Conservation (phyloP, 2,888 invertebrate species). For the Tetheella fluctuosa region DNA sequence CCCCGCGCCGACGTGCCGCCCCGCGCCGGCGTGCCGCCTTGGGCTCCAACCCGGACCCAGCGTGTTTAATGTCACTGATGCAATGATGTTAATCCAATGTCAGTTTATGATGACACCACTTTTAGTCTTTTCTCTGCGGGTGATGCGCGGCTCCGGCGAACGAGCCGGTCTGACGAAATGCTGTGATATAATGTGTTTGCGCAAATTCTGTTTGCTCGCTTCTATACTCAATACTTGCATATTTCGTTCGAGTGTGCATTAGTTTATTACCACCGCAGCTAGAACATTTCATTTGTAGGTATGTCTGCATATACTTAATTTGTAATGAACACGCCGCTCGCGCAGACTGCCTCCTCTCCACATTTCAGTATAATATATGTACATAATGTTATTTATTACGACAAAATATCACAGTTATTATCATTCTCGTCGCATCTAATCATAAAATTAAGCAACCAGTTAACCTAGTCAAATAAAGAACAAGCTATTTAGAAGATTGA, state of each 20-base stretch:
- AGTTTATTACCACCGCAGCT: constrained; percentile 19
- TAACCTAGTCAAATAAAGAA: constrained; percentile 49
- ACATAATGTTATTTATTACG: constrained; percentile 37
- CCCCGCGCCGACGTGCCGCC: constrained; percentile 18
- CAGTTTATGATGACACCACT: constrained; percentile 56
- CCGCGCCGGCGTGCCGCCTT: constrained; percentile 29
- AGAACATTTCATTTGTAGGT: constrained; percentile 22
- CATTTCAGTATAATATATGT: constrained; percentile 19
- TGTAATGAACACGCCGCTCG: constrained; percentile 7
- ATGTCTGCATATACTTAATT: constrained; percentile 8
- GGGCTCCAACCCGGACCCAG: constrained; percentile 45
- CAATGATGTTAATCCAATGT: constrained; percentile 65
- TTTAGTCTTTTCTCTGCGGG: constrained; percentile 47
- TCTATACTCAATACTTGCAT: constrained; percentile 31
- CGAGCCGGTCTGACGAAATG: constrained; percentile 39
- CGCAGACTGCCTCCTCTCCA: constrained; percentile 18
- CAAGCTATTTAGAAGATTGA: constrained; percentile 31
- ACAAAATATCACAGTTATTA: constrained; percentile 42
- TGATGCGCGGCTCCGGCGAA: constrained; percentile 24
- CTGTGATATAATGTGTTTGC: constrained; percentile 56
- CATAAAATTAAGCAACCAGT: constrained; percentile 47
- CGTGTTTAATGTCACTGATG: constrained; percentile 55
- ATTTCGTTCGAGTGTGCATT: constrained; percentile 17
- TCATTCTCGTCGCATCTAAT: constrained; percentile 41
- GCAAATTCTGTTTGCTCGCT: constrained; percentile 32